Conservation (phyloP, 2,888 invertebrate species). For the Xylocampa areola region DNA sequence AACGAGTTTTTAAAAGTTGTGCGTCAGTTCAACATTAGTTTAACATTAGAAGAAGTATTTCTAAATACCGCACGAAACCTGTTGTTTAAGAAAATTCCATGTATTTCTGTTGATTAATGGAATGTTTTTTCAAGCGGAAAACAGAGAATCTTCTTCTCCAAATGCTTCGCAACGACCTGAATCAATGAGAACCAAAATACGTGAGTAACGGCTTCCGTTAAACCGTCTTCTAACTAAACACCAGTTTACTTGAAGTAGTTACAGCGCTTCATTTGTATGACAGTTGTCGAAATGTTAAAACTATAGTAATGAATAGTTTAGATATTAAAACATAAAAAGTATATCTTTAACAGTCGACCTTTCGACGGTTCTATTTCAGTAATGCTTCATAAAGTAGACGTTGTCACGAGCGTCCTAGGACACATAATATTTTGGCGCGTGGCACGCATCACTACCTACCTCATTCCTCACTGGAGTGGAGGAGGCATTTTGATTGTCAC, state of each 20-base stretch:
- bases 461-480: conserved; percentile 57
- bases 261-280: not conserved
- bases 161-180: conserved; percentile 24
- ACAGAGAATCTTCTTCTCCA: conserved; percentile 53
- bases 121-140: conserved; percentile 63
- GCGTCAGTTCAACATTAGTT: too few species aligned
- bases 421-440: conserved; percentile 74
- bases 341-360: conserved; percentile 37
- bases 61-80: too few species aligned
- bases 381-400: conserved; percentile 58
- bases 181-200: conserved; percentile 61
- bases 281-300: too few species aligned
- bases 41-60: too few species aligned
- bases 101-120: conserved; percentile 42
- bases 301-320: too few species aligned
- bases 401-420: conserved; percentile 66
- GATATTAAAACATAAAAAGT: too few species aligned
- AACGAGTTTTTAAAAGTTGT: too few species aligned
- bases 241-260: not conserved
- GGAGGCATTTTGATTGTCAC: conserved; percentile 66
- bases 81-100: conserved; percentile 1
- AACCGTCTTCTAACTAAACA: not conserved
- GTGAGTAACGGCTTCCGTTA: conserved; percentile 70
- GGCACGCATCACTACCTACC: conserved; percentile 62
- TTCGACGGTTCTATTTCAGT: conserved; percentile 72